Conservation (phyloP, 2,113 vertebrate species). For the Sebastes fasciatus region DNA sequence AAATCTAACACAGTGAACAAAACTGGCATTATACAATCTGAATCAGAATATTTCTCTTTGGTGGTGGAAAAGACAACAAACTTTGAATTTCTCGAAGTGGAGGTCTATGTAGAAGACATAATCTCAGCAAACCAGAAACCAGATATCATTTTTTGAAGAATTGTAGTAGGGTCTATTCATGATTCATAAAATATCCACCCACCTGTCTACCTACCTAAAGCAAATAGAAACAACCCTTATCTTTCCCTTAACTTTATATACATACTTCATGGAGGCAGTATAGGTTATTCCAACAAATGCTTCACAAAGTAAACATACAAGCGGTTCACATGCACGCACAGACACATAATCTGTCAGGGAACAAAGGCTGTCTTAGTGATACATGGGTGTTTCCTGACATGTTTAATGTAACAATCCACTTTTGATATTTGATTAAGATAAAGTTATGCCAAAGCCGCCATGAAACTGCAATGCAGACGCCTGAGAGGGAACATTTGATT, state of each 20-base stretch:
- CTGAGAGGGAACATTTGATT: not conserved
- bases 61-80: not conserved
- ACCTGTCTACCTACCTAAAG: not conserved
- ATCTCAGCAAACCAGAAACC: not conserved
- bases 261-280: not conserved
- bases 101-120: not conserved
- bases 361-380: slow-evolving; percentile 27
- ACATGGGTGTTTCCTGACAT: slow-evolving; percentile 18
- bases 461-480: not conserved
- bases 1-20: not conserved
- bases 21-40: not conserved
- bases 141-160: not conserved
- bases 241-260: not conserved
- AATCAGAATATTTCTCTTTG: not conserved
- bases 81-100: not conserved
- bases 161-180: not conserved
- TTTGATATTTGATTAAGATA: slow-evolving; percentile 35
- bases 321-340: not conserved
- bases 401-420: not conserved
- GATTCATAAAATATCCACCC: slow-evolving; percentile 38
- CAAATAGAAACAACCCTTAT: slow-evolving; percentile 52
- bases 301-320: slow-evolving; percentile 10
- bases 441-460: not conserved
- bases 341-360: not conserved
- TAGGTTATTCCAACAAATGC: not conserved